Percentiles rank a stretch among this genome's conserved stretches.
Conservation (phyloP, 2,113 vertebrate genomes). For the Thunnus thynnus region DNA sequence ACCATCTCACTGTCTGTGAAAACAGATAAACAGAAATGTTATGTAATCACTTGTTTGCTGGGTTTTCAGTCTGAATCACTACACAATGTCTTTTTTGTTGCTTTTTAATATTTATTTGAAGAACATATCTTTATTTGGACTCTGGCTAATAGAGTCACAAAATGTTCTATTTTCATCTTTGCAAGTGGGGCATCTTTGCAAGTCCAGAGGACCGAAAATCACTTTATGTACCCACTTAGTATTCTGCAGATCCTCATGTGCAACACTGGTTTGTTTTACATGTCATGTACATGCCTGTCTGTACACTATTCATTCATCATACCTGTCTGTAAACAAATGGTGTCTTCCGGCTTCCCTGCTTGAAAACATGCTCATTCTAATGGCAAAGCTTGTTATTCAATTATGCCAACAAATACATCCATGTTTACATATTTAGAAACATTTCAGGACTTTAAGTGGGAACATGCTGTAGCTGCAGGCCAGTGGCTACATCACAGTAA, state of each 20-base stretch:
- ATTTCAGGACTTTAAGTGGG: conserved; percentile 53
- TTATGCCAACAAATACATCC: conserved; percentile 51
- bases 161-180: conserved; percentile 11
- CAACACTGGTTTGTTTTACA: conserved; percentile 45
- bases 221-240: conserved; percentile 32
- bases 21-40: conserved; percentile 29
- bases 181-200: neutral
- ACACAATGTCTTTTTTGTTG: conserved; percentile 1
- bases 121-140: neutral
- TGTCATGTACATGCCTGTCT: conserved; percentile 5
- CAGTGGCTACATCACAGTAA: conserved; percentile 39
- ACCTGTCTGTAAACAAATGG: conserved; percentile 53
- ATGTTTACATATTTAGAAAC: conserved; percentile 59
- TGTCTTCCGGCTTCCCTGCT: conserved; percentile 41
- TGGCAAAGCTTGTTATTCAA: conserved; percentile 21
- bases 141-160: neutral
- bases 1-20: conserved; percentile 92
- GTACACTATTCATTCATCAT: conserved; percentile 54
- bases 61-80: conserved; percentile 29
- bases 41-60: conserved; percentile 32
- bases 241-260: conserved; percentile 24
- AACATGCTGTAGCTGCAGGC: conserved; percentile 59
- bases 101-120: conserved; percentile 1
- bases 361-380: conserved; percentile 39
- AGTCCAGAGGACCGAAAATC: neutral